These are phyloP conservation scores for Lonchura striata DNA, from an alignment of 2,113 vertebrate species.

Conservation along the genomic window DNA sequence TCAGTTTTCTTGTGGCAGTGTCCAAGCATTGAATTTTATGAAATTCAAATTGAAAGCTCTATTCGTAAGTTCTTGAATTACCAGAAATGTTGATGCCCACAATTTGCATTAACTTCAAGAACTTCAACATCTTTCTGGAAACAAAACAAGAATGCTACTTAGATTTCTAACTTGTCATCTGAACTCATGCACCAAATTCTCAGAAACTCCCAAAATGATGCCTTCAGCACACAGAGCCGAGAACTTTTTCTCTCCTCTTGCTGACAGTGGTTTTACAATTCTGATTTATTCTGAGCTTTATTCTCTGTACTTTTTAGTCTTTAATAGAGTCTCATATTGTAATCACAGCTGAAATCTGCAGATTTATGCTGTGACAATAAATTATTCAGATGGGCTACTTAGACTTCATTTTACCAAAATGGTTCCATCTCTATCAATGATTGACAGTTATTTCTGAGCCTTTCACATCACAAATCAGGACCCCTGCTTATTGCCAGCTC, in stretches of 20 bases:
- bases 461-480: constrained; percentile 46
- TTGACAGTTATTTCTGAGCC: constrained; percentile 22
- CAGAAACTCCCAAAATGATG: background rate
- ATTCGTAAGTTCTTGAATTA: background rate
- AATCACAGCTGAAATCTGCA: constrained; percentile 63
- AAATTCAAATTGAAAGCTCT: background rate
- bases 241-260: background rate
- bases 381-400: constrained; percentile 62
- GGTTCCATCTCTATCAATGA: constrained; percentile 20
- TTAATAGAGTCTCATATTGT: constrained; percentile 41
- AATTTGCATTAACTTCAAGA: background rate
- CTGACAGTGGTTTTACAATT: background rate
- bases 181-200: background rate
- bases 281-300: constrained; percentile 41
- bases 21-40: background rate
- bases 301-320: constrained; percentile 40
- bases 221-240: rapidly evolving
- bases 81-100: background rate
- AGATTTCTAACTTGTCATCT: background rate
- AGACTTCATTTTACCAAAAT: constrained; percentile 39
- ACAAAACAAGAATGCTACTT: background rate
- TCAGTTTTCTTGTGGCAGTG: background rate
- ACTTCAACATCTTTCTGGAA: background rate
- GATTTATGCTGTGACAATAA: constrained; percentile 56
- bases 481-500: constrained; percentile 8